Percentiles rank a stretch among this genome's conserved stretches.
Conservation (phyloP, 2,113 vertebrate genomes). For the Meles meles region DNA sequence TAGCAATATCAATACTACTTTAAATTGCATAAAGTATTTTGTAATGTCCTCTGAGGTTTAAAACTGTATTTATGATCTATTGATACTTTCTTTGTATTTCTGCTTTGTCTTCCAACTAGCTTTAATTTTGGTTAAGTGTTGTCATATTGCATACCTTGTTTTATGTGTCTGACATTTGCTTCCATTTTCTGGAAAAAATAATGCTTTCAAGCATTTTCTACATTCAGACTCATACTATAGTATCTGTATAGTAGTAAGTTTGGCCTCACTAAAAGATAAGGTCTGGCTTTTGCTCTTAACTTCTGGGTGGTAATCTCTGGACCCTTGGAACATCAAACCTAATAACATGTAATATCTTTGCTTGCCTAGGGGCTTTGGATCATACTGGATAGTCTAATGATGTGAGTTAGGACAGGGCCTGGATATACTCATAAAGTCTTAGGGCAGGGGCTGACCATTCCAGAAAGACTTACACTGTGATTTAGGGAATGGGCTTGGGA, state of each 20-base stretch:
- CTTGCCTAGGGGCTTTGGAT: background rate
- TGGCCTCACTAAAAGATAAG: background rate
- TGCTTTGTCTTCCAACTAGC: background rate
- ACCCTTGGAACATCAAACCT: background rate
- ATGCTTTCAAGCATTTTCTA: background rate
- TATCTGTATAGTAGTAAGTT: background rate
- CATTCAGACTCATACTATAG: background rate
- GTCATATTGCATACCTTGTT: background rate
- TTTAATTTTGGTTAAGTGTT: background rate
- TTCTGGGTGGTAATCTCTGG: background rate
- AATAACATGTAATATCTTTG: background rate
- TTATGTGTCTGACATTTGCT: background rate
- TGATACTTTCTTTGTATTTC: background rate
- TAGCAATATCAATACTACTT: background rate
- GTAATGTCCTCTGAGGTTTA: background rate
- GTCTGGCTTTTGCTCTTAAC: background rate
- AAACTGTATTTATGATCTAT: background rate
- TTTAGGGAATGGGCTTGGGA: background rate
- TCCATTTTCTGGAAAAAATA: background rate
- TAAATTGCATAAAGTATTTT: background rate
- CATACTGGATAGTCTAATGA: background rate
- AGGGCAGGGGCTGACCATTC: too few species aligned
- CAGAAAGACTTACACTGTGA: background rate
- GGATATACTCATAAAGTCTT: background rate
- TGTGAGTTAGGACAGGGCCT: background rate